A percentile compares a stretch with the other conserved stretches of the same genome.
Conservation (phyloP, 2,888 invertebrate species). For the Tenthredo mesomela region DNA sequence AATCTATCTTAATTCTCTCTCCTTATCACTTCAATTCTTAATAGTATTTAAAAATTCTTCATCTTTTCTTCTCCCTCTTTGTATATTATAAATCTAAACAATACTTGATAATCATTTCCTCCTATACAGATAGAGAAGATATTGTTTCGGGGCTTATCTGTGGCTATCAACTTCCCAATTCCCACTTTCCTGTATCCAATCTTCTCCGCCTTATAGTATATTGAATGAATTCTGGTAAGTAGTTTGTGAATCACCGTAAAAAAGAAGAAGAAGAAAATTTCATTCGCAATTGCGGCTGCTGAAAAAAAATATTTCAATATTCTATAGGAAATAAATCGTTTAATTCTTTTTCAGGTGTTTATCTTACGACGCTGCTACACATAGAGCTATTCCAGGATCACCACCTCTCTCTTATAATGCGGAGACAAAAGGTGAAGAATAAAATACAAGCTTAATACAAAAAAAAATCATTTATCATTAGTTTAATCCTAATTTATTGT, state of each 20-base stretch:
- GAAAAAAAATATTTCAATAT: neutral
- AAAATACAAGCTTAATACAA: neutral
- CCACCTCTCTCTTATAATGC: conserved; percentile 77
- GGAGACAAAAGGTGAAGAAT: conserved; percentile 76
- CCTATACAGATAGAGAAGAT: conserved; percentile 18
- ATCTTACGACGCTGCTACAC: conserved; percentile 85
- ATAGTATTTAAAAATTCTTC: neutral
- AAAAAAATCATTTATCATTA: neutral
- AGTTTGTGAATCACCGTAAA: neutral
- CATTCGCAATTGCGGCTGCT: neutral
- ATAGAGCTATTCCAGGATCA: conserved; percentile 79
- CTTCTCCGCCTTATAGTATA: conserved; percentile 25
- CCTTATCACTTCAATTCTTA: neutral
- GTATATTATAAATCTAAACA: neutral
- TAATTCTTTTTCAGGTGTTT: conserved; percentile 82
- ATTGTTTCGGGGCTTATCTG: neutral
- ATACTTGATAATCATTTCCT: conserved; percentile 10
- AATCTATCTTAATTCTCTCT: neutral
- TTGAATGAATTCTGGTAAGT: conserved; percentile 14
- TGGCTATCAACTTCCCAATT: neutral
- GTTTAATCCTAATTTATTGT: neutral
- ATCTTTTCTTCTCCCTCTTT: neutral
- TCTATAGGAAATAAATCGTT: no score
- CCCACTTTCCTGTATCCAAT: conserved; percentile 17
- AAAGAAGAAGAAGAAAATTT: neutral